Evolutionary conservation across 2,797 vertebrate species (phyloP).

Genomic region (Hyperoplus immaculatus): DNA sequence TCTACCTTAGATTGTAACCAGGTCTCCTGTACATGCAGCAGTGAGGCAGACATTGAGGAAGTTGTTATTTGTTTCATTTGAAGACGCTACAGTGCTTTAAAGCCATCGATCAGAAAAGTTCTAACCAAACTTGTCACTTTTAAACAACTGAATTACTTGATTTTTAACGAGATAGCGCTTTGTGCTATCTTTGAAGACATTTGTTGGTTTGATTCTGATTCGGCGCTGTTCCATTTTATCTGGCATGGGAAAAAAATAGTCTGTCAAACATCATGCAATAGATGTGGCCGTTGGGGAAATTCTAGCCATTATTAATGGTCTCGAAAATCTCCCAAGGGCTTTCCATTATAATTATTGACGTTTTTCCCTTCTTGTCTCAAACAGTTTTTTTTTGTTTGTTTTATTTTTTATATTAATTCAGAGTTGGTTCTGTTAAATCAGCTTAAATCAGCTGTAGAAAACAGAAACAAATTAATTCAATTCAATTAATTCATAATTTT

Average conservation of each 20-base stretch:
- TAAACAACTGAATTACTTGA: slow-evolving; percentile 6
- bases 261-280: slow-evolving; percentile 65
- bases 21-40: slow-evolving; percentile 11
- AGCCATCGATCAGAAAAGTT: slow-evolving; percentile 14
- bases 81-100: slow-evolving; percentile 25
- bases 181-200: slow-evolving; percentile 30
- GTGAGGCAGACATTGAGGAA: slow-evolving; percentile 7
- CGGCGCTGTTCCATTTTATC: slow-evolving; percentile 50
- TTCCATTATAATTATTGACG: slow-evolving; percentile 82
- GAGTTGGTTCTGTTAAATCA: slow-evolving; percentile 6
- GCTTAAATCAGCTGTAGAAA: slow-evolving; percentile 44
- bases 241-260: slow-evolving; percentile 60
- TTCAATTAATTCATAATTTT: slow-evolving; percentile 23
- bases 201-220: slow-evolving; percentile 13
- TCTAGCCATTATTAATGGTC: slow-evolving; percentile 80
- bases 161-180: not conserved
- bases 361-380: slow-evolving; percentile 60
- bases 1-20: slow-evolving; percentile 30
- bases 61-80: slow-evolving; percentile 14
- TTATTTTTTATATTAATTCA: slow-evolving; percentile 57
- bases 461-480: slow-evolving; percentile 17
- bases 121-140: slow-evolving; percentile 20
- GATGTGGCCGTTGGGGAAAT: slow-evolving; percentile 62
- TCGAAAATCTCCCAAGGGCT: slow-evolving; percentile 64
- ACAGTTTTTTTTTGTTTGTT: not conserved